Evolutionary conservation across 2,888 invertebrate species (phyloP).

Genomic region (Villa cingulata): DNA sequence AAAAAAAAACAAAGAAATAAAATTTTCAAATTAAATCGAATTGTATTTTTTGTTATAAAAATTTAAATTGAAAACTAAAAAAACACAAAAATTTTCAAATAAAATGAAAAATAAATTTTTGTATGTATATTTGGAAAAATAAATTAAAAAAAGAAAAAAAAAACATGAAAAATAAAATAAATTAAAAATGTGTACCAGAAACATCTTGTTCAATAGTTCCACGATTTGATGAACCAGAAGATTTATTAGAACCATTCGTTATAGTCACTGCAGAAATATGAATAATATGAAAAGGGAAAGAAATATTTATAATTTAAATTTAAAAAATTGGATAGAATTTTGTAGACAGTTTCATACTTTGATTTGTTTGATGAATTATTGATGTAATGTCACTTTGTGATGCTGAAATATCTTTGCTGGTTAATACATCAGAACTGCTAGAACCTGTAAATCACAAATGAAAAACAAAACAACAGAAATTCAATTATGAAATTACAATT

Average conservation of each 20-base stretch:
- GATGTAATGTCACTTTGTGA: conserved; percentile 37
- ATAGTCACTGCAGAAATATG: conserved; percentile 23
- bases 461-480: background rate
- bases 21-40: conserved; percentile 7
- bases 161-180: conserved; percentile 3
- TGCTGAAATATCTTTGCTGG: conserved; percentile 37
- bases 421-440: conserved; percentile 36
- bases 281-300: background rate
- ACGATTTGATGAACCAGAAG: conserved; percentile 36
- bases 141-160: background rate
- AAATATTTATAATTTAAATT: too few relatives aligned
- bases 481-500: too few relatives aligned
- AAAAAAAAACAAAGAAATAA: conserved; percentile 8
- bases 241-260: conserved; percentile 36
- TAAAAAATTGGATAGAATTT: too few relatives aligned
- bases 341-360: conserved; percentile 20
- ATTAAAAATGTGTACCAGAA: conserved; percentile 24
- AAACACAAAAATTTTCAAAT: background rate
- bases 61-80: conserved; percentile 21
- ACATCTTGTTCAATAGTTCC: conserved; percentile 36
- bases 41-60: conserved; percentile 13
- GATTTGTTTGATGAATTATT: conserved; percentile 37
- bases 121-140: background rate
- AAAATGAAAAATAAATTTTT: conserved; percentile 1
- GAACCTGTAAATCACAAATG: conserved; percentile 22